Evolutionary conservation across 1,140 invertebrate species (phyloP).

Genomic region (Spodoptera litura): DNA sequence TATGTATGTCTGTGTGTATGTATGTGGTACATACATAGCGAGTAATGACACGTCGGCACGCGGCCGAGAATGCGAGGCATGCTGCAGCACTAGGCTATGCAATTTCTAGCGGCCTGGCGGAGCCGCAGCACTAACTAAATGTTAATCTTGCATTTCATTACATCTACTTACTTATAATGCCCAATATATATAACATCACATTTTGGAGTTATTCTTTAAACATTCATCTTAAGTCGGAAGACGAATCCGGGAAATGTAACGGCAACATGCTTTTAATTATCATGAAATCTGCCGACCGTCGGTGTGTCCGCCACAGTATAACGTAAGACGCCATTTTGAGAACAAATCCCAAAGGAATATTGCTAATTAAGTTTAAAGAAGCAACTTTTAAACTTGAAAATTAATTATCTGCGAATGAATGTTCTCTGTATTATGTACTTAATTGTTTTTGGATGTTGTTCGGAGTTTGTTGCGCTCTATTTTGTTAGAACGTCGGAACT

Average conservation of each 20-base stretch:
- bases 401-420: conserved; percentile 48
- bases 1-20: conserved; percentile 2
- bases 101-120: neutral
- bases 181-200: too few relatives aligned
- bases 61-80: conserved; percentile 13
- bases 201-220: too few relatives aligned
- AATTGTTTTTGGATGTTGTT: conserved; percentile 45
- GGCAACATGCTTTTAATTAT: too few relatives aligned
- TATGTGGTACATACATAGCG: neutral
- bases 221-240: too few relatives aligned
- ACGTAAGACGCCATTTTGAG: neutral
- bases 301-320: neutral
- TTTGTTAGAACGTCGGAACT: conserved; percentile 24
- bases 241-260: too few relatives aligned
- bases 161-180: too few relatives aligned
- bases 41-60: conserved; percentile 20
- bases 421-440: conserved; percentile 40
- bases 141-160: neutral
- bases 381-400: conserved; percentile 44
- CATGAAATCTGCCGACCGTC: too few relatives aligned
- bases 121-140: neutral
- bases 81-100: neutral
- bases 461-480: conserved; percentile 37
- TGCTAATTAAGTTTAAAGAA: conserved; percentile 40
- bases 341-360: conserved; percentile 40